phyloP scores from a whole-genome alignment of 2,113 vertebrate species.

The Cololabis saira region DNA sequence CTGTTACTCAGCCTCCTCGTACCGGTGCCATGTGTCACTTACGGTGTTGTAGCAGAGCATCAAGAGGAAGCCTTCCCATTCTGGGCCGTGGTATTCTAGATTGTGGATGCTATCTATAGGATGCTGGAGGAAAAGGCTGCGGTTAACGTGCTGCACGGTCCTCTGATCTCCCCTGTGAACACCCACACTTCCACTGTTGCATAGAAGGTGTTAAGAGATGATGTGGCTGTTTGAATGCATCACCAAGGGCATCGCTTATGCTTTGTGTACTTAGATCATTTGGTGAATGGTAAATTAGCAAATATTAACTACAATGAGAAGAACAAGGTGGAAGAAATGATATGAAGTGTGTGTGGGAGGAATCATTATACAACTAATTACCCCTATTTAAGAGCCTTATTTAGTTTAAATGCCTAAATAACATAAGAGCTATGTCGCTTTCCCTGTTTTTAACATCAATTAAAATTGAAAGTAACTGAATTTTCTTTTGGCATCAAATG shows the following conservation, averaged over 20 bases:
- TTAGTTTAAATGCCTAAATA: conserved; percentile 23
- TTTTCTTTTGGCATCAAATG: conserved; percentile 28
- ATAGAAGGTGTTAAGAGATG: conserved; percentile 36
- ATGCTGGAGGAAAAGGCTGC: conserved; percentile 39
- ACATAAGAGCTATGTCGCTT: conserved; percentile 2
- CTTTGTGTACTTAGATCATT: conserved; percentile 54
- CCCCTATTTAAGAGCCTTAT: conserved; percentile 35
- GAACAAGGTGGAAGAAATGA: conserved; percentile 40
- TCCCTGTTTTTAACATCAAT: conserved; percentile 29
- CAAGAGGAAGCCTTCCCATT: neutral
- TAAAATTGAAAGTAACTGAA: conserved; percentile 25
- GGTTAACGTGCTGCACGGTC: conserved; percentile 47
- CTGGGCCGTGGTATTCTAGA: conserved; percentile 20
- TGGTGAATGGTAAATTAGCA: conserved; percentile 48
- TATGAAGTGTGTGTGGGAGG: conserved; percentile 32
- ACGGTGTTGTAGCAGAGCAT: conserved; percentile 15
- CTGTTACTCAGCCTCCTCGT: conserved; percentile 42
- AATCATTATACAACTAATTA: conserved; percentile 60
- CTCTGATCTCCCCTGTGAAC: conserved; percentile 49
- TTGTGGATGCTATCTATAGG: conserved; percentile 40
- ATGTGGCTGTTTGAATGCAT: conserved; percentile 50
- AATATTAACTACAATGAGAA: conserved; percentile 47
- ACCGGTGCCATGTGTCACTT: conserved; percentile 27
- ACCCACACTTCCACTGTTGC: conserved; percentile 41
- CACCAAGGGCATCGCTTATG: conserved; percentile 47